Percentiles rank a stretch among this genome's conserved stretches.
Evolutionary conservation across 1,140 invertebrate genomes (phyloP).

Genomic region (Neodiprion virginianus): DNA sequence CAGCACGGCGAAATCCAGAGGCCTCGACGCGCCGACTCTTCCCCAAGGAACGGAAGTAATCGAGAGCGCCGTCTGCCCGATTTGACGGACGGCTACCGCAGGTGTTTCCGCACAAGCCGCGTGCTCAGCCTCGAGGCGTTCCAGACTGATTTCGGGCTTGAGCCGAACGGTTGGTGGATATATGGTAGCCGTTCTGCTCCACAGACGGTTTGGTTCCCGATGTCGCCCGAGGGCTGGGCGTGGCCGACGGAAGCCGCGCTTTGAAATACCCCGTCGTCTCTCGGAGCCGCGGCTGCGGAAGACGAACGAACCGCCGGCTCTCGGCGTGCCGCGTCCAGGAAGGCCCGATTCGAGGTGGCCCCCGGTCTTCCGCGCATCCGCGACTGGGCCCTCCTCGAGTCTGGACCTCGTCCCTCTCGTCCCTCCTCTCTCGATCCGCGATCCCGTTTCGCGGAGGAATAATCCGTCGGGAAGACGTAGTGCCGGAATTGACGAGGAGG

Average conservation of each 20-base stretch:
- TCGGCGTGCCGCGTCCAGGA: neutral
- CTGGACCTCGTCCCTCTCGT: too few relatives aligned
- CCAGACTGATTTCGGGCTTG: conserved; percentile 4
- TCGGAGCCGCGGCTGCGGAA: conserved; percentile 8
- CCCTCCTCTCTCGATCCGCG: conserved; percentile 6
- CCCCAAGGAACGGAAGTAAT: too few relatives aligned
- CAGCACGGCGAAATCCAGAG: too few relatives aligned
- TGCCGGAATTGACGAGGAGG: neutral
- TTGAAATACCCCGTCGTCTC: conserved; percentile 32
- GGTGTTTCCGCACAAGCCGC: conserved; percentile 3
- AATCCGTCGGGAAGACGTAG: neutral
- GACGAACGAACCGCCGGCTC: neutral
- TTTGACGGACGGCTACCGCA: neutral
- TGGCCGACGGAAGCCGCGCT: conserved; percentile 45
- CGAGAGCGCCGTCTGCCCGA: too few relatives aligned
- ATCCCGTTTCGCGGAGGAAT: conserved; percentile 11
- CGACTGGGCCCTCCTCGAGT: neutral
- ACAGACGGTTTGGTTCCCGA: conserved; percentile 21
- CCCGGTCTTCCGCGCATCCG: neutral
- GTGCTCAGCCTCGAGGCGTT: conserved; percentile 2
- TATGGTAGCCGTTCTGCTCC: neutral
- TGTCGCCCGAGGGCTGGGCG: conserved; percentile 53
- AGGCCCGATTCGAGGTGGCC: conserved; percentile 1
- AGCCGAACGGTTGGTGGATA: neutral
- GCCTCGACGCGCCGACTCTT: too few relatives aligned